Conservation (phyloP, 2,113 vertebrate species). For the Tor tambroides region DNA sequence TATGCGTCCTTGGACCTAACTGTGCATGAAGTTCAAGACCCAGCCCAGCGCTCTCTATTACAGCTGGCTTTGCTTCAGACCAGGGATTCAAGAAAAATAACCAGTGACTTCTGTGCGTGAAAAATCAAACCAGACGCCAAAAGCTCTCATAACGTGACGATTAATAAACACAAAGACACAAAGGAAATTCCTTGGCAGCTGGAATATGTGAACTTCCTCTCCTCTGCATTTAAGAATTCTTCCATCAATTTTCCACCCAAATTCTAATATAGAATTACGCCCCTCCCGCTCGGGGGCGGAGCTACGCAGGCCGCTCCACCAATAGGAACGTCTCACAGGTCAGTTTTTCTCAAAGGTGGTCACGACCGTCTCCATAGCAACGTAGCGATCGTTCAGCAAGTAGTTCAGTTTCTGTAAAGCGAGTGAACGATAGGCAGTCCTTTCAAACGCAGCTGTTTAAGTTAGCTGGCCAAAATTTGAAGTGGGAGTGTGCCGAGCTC, state of each 20-base stretch:
- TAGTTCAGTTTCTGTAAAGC: slow-evolving; percentile 41
- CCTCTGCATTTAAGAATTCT: slow-evolving; percentile 54
- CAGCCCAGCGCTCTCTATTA: slow-evolving; percentile 42
- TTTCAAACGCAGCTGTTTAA: slow-evolving; percentile 16
- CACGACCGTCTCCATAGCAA: slow-evolving; percentile 59
- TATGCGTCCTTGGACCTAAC: slow-evolving; percentile 45
- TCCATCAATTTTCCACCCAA: slow-evolving; percentile 39
- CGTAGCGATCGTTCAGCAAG: slow-evolving; percentile 52
- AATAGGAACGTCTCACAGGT: slow-evolving; percentile 54
- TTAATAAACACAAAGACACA: slow-evolving; percentile 36
- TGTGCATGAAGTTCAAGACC: slow-evolving; percentile 31
- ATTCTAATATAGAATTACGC: slow-evolving; percentile 60
- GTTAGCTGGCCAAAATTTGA: slow-evolving; percentile 23
- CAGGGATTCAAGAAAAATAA: neutral
- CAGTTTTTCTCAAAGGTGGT: slow-evolving; percentile 52
- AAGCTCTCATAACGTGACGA: neutral
- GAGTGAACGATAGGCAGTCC: neutral
- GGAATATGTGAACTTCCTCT: slow-evolving; percentile 61
- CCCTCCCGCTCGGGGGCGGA: slow-evolving; percentile 48
- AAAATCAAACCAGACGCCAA: slow-evolving; percentile 8
- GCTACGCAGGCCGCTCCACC: slow-evolving; percentile 45
- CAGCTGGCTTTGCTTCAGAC: slow-evolving; percentile 41
- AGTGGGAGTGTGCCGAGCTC: slow-evolving; percentile 23
- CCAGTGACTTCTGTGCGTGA: neutral
- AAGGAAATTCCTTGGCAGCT: slow-evolving; percentile 63